Percentiles rank a stretch among this genome's conserved stretches.
phyloP scores from a whole-genome alignment of 1,140 invertebrate species.

The Pseudoatta argentina region DNA sequence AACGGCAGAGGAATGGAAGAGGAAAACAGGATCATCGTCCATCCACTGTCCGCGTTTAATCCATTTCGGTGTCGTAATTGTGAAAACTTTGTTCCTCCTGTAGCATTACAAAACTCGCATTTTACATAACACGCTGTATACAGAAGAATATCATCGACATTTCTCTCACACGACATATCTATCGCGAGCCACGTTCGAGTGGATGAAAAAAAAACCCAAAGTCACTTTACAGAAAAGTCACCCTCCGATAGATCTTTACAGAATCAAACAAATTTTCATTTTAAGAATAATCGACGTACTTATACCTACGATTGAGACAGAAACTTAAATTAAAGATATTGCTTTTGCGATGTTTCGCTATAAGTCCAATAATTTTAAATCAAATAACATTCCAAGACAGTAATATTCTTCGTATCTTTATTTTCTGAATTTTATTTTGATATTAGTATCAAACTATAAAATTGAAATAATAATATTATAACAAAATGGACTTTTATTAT shows the following conservation, averaged over 20 bases:
- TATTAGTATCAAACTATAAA: neutral
- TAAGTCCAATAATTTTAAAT: neutral
- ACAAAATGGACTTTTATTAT: no score
- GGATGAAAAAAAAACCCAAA: conserved; percentile 34
- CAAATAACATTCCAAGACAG: neutral
- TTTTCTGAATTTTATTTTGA: neutral
- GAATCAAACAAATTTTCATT: conserved; percentile 57
- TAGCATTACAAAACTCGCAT: conserved; percentile 47
- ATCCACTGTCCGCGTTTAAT: conserved; percentile 27
- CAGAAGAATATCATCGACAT: conserved; percentile 37
- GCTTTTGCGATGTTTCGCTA: neutral
- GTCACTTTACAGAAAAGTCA: conserved; percentile 51
- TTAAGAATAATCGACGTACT: conserved; percentile 62
- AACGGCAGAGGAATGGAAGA: neutral
- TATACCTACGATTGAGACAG: neutral
- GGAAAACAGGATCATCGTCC: neutral
- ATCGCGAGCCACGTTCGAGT: neutral
- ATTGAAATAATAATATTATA: no score
- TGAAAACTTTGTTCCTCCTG: conserved; percentile 37
- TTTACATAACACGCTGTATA: conserved; percentile 54
- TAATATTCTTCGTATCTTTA: neutral
- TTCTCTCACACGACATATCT: conserved; percentile 21
- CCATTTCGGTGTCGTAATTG: conserved; percentile 51
- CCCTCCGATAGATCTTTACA: conserved; percentile 62
- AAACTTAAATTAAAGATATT: neutral